Conservation (phyloP, 2,888 invertebrate species). For the Macrophya alboannulata region DNA sequence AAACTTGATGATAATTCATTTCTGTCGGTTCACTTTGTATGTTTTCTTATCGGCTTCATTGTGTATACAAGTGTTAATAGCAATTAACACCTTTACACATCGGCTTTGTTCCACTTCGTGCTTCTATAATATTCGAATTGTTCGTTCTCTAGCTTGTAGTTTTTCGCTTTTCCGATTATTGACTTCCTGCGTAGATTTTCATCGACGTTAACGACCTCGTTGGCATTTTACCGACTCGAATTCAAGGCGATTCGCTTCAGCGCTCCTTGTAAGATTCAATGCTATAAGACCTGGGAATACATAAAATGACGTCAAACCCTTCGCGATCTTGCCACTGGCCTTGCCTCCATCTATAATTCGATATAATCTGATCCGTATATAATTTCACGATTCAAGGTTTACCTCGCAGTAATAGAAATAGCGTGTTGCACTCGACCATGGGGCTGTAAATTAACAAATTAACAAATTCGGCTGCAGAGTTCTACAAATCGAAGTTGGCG, state of each 20-base stretch:
- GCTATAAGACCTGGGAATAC: neutral
- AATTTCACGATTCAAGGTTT: constrained; percentile 12
- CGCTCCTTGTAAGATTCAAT: neutral
- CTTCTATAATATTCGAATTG: neutral
- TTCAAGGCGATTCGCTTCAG: neutral
- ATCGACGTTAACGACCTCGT: neutral
- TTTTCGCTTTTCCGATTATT: neutral
- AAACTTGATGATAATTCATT: neutral
- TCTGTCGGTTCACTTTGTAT: neutral
- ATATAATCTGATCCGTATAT: constrained; percentile 4
- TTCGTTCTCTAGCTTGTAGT: neutral
- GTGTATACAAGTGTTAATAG: constrained; percentile 4
- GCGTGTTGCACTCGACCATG: neutral
- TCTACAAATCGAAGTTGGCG: neutral
- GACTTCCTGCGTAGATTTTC: neutral
- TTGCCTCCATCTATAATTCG: neutral
- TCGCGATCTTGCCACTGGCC: constrained; percentile 19
- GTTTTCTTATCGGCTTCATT: neutral
- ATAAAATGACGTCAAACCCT: neutral
- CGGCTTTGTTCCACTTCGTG: neutral
- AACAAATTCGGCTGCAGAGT: neutral
- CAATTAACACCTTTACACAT: constrained; percentile 10
- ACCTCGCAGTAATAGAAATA: neutral
- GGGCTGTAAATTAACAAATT: neutral
- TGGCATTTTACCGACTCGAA: neutral